A percentile compares a stretch with the other conserved stretches of the same genome.
These are phyloP conservation scores for Alouatta caraya DNA, from an alignment of 2,797 vertebrate genomes.

Conservation along the genomic window DNA sequence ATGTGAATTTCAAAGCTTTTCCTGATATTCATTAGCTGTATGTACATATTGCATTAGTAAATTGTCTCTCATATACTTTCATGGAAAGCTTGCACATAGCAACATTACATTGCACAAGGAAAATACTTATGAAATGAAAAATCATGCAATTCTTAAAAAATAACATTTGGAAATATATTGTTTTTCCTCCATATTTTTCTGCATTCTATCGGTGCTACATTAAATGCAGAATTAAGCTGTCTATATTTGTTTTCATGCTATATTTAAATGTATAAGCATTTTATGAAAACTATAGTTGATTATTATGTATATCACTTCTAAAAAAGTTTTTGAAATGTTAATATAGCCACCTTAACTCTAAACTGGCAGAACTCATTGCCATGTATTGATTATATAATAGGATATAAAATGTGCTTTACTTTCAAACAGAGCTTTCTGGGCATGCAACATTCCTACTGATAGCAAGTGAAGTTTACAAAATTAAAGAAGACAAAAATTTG, in stretches of 20 bases:
- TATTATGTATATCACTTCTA: not conserved
- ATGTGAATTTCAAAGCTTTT: not conserved
- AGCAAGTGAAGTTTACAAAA: not conserved
- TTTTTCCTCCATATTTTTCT: not conserved
- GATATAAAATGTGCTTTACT: not conserved
- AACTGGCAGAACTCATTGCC: not conserved
- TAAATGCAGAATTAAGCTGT: not conserved
- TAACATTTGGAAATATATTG: not conserved
- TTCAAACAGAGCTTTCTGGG: not conserved
- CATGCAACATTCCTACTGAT: not conserved
- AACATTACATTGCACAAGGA: not conserved
- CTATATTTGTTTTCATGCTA: not conserved
- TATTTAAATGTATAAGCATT: not conserved
- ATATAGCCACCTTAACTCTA: not conserved
- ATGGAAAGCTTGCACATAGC: not conserved
- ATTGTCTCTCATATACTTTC: not conserved
- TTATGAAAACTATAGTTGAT: not conserved
- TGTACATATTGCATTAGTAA: not conserved
- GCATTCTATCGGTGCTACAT: not conserved
- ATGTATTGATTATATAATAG: not conserved
- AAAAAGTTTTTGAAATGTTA: not conserved
- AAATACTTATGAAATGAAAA: slow-evolving; percentile 25
- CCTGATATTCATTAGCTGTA: not conserved
- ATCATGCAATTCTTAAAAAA: not conserved
- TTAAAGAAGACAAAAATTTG: not conserved